Evolutionary conservation across 2,888 invertebrate species (phyloP), one percentile per base, ranked within the genome.

Genomic region (Ectemnius continuus): DNA sequence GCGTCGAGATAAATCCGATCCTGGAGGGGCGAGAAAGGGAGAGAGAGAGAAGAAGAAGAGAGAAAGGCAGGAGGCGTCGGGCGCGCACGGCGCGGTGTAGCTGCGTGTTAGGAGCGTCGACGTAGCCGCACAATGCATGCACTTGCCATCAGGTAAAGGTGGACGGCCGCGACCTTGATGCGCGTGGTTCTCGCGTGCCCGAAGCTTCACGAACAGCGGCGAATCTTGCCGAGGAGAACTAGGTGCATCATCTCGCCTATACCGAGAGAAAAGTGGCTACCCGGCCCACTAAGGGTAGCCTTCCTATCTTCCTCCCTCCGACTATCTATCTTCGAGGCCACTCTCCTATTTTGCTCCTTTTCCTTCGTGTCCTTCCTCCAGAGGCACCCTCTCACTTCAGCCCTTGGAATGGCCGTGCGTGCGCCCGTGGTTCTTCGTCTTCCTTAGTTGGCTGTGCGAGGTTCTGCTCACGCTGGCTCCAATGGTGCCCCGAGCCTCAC

Each of bases 151-250:
- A 78, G 80, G 83, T 81, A 85, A 84, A 87, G 87, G 88, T 87
- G 80, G 86, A 88, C 86, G 87, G 85, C 82, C 87, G 84, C 88
- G 88, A 87, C 89, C 89, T 89, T 89, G 89, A 86, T 87, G 86
- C 88, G 89, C 89, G 89, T 89, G 89, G 88, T 87, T 89, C 89
- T 89, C 89, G 89, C 89, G 89, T 89, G 88, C 87, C 87, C 87
- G 87, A 85, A 78, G 61, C 20, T 63, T 61, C 62, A 76, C 87
- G 86, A 86, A 52, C 64, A 16, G 4, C 36, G 58, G 45, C 86
- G 86, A 75, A 70, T 58, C 56, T 20, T 47, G 20, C 80, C 88
- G 88, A 83, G 67, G 70, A 16, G 8, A 20, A 67, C 73, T 70
- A 64, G 73, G 58, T 66, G 61, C 73, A 16, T 16, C 52, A 16